Evolutionary conservation across 37 sponge, comb jelly and placozoan genomes (phyloP).

Genomic region (Aplysina aerophoba): DNA sequence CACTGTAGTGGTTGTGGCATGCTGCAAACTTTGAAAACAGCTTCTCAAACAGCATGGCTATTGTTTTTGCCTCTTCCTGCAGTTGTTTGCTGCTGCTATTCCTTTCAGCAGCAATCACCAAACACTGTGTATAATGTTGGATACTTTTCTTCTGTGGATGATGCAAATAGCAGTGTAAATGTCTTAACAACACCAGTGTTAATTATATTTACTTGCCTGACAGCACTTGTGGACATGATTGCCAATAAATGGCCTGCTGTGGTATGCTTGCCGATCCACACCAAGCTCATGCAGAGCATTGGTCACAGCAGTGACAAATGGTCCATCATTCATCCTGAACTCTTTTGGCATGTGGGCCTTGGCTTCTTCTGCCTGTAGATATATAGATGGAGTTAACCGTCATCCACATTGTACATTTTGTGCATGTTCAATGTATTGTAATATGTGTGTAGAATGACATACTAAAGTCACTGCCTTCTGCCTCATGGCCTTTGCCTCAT

Average conservation of each 20-base stretch:
- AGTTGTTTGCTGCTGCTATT: neutral
- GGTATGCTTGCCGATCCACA: constrained; percentile 14
- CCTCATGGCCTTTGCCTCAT: no score
- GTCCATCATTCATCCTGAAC: neutral
- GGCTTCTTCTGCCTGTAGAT: neutral
- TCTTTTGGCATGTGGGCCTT: neutral
- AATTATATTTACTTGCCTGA: constrained; percentile 3
- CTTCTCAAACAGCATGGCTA: neutral
- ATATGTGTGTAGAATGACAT: no score
- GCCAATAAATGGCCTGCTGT: constrained; percentile 17
- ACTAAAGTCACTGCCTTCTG: no score
- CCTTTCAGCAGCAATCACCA: neutral
- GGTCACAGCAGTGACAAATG: neutral
- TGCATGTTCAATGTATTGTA: no score
- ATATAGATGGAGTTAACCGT: no score
- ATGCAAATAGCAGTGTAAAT: neutral
- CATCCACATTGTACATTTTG: no score
- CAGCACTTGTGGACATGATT: constrained; percentile 29
- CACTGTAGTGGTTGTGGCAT: constrained; percentile 16
- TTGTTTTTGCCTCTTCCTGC: neutral
- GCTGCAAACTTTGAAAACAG: constrained; percentile 13
- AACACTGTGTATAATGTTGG: neutral
- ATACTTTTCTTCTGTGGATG: neutral
- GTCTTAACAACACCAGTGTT: neutral
- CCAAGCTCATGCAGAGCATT: neutral